A percentile compares a stretch with the other conserved stretches of the same genome.
Evolutionary conservation across 2,797 vertebrate genomes (phyloP).

Genomic region (Craterocephalus amniculus): DNA sequence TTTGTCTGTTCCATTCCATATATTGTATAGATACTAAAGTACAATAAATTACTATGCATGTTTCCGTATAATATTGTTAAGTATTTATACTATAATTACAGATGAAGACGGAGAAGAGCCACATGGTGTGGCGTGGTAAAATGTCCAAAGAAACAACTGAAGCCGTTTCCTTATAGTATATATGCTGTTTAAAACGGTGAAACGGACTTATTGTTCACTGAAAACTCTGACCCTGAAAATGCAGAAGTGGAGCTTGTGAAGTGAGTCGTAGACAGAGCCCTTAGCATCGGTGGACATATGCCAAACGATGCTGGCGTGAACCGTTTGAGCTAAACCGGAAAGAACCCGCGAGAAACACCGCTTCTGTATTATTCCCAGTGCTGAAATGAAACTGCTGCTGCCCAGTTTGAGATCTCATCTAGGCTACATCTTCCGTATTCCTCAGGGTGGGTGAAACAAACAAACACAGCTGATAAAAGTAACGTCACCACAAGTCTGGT

Average conservation of each 20-base stretch:
- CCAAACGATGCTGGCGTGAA: slow-evolving; percentile 59
- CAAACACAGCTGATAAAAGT: slow-evolving; percentile 59
- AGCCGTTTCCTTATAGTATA: slow-evolving; percentile 66
- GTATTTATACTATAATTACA: slow-evolving; percentile 86
- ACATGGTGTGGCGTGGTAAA: slow-evolving; percentile 81
- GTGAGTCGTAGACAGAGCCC: slow-evolving; percentile 88
- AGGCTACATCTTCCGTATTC: slow-evolving; percentile 49
- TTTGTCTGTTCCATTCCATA: slow-evolving; percentile 89
- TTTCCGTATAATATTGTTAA: slow-evolving; percentile 84
- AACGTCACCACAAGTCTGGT: slow-evolving; percentile 49
- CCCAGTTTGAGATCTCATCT: slow-evolving; percentile 54
- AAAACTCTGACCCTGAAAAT: slow-evolving; percentile 80
- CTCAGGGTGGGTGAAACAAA: slow-evolving; percentile 60
- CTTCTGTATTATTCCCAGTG: slow-evolving; percentile 74
- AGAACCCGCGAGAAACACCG: slow-evolving; percentile 81
- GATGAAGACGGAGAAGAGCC: slow-evolving; percentile 77
- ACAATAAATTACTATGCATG: slow-evolving; percentile 87
- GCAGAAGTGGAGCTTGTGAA: slow-evolving; percentile 79
- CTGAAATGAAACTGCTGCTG: slow-evolving; percentile 62
- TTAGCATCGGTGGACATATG: slow-evolving; percentile 79
- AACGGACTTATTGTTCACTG: slow-evolving; percentile 58
- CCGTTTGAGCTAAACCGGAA: slow-evolving; percentile 56
- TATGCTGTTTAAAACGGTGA: slow-evolving; percentile 57
- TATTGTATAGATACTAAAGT: slow-evolving; percentile 89
- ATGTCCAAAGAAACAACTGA: slow-evolving; percentile 73